Evolutionary conservation across 2,888 invertebrate genomes (phyloP).

Genomic region (Dusona sp.): DNA sequence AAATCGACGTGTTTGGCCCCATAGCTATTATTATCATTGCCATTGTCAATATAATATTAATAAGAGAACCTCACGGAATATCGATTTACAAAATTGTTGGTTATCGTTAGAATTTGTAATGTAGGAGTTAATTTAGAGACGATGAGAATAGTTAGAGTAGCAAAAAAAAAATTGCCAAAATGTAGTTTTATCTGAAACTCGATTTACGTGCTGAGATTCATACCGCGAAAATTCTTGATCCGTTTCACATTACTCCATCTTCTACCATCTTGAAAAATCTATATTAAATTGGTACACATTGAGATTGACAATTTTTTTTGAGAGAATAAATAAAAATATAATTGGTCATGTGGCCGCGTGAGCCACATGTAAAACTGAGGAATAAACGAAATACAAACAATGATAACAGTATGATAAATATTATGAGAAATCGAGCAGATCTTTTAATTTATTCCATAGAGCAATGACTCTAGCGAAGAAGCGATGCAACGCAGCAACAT

Average conservation of each 20-base stretch:
- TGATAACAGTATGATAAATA: background rate
- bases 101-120: slow-evolving; percentile 37
- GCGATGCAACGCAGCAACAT: slow-evolving; percentile 82
- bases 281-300: slow-evolving; percentile 12
- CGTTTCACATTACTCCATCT: slow-evolving; percentile 17
- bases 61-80: slow-evolving; percentile 33
- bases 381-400: background rate
- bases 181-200: slow-evolving; percentile 45
- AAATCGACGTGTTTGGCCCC: slow-evolving; percentile 23
- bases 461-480: slow-evolving; percentile 94
- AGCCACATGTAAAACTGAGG: background rate
- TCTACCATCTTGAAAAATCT: slow-evolving; percentile 20
- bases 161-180: slow-evolving; percentile 24
- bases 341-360: background rate
- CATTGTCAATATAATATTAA: slow-evolving; percentile 38
- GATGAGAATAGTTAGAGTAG: slow-evolving; percentile 58
- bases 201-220: slow-evolving; percentile 38
- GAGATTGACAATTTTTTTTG: slow-evolving; percentile 5
- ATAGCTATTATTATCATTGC: slow-evolving; percentile 29
- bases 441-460: slow-evolving; percentile 86
- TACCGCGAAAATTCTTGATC: slow-evolving; percentile 1
- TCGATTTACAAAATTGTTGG: slow-evolving; percentile 41
- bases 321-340: slow-evolving; percentile 15
- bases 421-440: slow-evolving; percentile 10
- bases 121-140: slow-evolving; percentile 37